These are phyloP conservation scores for Myotis yumanensis DNA, from an alignment of 2,113 vertebrate genomes.

Conservation along the genomic window DNA sequence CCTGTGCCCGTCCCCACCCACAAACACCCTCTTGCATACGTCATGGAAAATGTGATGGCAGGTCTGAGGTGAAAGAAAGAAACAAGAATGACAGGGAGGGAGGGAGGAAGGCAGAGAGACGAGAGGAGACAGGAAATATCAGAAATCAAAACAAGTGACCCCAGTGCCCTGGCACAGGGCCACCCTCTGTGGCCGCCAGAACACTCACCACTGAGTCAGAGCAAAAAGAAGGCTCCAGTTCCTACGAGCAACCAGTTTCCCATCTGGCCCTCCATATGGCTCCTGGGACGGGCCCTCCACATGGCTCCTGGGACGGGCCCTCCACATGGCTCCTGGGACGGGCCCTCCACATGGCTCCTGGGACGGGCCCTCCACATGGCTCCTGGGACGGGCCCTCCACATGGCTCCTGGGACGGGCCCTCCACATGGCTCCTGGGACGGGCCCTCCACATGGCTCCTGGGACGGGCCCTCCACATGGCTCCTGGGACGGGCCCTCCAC, in stretches of 20 bases:
- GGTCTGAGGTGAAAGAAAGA: neutral
- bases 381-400: too few relatives aligned
- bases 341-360: too few relatives aligned
- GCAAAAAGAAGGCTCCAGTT: neutral
- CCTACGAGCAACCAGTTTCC: neutral
- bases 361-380: too few relatives aligned
- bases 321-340: too few relatives aligned
- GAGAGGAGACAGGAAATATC: neutral
- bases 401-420: neutral
- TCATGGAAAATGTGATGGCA: neutral
- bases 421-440: too few relatives aligned
- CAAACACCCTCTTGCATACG: neutral
- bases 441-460: too few relatives aligned
- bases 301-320: neutral
- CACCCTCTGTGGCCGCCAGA: neutral
- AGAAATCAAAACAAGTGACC: conserved; percentile 22
- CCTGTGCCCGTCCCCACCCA: neutral
- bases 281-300: too few relatives aligned
- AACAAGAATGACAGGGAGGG: neutral
- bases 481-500: too few relatives aligned
- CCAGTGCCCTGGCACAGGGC: neutral
- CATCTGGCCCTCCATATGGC: neutral
- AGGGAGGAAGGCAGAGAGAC: neutral
- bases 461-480: too few relatives aligned
- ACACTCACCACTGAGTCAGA: neutral